Evolutionary conservation across 2,888 invertebrate species (phyloP), one percentile per base, ranked within the genome.

Genomic region (Drosophila demipolita): DNA sequence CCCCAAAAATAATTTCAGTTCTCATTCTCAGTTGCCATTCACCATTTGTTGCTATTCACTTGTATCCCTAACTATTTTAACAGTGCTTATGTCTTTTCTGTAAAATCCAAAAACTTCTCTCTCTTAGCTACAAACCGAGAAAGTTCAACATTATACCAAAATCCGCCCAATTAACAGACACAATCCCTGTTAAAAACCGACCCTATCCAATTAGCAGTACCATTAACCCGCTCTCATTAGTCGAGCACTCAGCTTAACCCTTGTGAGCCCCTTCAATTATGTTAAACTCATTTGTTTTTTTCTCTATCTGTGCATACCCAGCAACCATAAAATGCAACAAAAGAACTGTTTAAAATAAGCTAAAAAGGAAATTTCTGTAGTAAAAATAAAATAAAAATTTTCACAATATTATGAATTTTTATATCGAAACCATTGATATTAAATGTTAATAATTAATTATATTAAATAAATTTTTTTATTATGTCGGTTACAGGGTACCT

Each of bases 211-310:
- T 75, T 78, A 76, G 66, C 73, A 57, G 54, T 66, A 36, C 36
- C 66, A 26, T 69, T 57, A 66, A 48, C 71, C 66, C 66, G 23
- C 42, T 23, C 76, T 76, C 63, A 76, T 75, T 76, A 75, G 59
- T 45, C 45, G 26, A 53, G 36, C 57, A 63, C 59, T 66, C 60
- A 67, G 66, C 73, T 80, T 74, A 73, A 78, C 76, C 76, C 74
- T 73, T 54, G 65, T 54, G 50, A 58, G 65, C 68, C 84, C 70
- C 84, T 86, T 80, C 80, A 85, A 82, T 86, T 85, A 79, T 74
- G 81, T 84, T 73, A 84, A 79, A 73, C 78, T 79, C 74, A 79
- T 86, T 83, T 78, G 80, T 65, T 66, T 66, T 62, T 42, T 20
- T 45, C 48, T 58, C 38, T 49, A 61, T 50, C 70, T 42, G 55